Evolutionary conservation across 2,888 invertebrate species (phyloP).

Genomic region (Volucella inanis): DNA sequence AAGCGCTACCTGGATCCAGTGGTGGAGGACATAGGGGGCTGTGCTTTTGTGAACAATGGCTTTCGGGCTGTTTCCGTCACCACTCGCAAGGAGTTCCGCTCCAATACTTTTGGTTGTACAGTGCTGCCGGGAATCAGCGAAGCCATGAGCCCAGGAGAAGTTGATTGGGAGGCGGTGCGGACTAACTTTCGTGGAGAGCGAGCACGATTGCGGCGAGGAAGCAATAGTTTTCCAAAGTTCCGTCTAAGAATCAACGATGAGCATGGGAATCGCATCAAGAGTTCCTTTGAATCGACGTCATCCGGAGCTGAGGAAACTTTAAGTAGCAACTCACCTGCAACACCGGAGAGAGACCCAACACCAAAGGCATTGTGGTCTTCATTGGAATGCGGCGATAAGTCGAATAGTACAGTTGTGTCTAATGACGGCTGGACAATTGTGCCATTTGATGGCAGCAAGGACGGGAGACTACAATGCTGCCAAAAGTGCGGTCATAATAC

Average conservation of each 20-base stretch:
- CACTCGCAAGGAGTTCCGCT: conserved; percentile 54
- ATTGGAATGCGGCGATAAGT: conserved; percentile 33
- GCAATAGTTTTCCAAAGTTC: conserved; percentile 64
- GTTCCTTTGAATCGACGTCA: conserved; percentile 73
- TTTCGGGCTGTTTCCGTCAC: conserved; percentile 56
- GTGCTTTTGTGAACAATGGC: conserved; percentile 78
- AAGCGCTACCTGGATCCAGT: conserved; percentile 80
- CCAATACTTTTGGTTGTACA: conserved; percentile 70
- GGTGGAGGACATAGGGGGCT: conserved; percentile 77
- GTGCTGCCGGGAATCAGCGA: conserved; percentile 76
- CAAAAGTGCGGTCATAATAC: conserved; percentile 59
- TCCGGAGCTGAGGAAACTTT: conserved; percentile 50
- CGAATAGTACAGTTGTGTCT: conserved; percentile 60
- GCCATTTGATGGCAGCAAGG: conserved; percentile 36
- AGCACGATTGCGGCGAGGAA: conserved; percentile 33
- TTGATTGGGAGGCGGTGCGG: conserved; percentile 76
- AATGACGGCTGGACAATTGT: conserved; percentile 69
- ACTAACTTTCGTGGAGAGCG: conserved; percentile 72
- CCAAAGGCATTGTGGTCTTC: conserved; percentile 50
- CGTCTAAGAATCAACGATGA: conserved; percentile 75
- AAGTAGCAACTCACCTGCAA: conserved; percentile 41
- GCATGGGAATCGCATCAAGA: conserved; percentile 71
- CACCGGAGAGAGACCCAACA: conserved; percentile 26
- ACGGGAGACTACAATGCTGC: conserved; percentile 21
- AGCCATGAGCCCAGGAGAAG: conserved; percentile 50